Conservation (phyloP, 2,797 vertebrate species). For the Micrastur ruficollis region DNA sequence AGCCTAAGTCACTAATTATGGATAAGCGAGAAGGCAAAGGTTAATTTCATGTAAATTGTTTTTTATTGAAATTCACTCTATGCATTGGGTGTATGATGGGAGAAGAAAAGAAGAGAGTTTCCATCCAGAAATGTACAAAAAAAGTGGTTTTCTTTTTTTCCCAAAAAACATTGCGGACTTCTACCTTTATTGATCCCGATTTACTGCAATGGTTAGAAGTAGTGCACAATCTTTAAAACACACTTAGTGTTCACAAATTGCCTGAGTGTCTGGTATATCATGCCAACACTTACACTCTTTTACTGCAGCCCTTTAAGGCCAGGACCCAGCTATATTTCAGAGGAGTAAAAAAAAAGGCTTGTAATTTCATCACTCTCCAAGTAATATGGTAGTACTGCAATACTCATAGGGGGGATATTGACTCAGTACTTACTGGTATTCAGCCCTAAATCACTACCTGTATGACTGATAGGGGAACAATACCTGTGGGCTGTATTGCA, state of each 20-base stretch:
- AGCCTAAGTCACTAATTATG: neutral
- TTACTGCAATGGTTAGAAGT: neutral
- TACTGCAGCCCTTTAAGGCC: neutral
- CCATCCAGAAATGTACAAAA: neutral
- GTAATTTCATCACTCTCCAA: neutral
- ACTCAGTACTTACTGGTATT: neutral
- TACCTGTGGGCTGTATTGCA: neutral
- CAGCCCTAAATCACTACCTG: neutral
- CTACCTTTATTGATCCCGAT: neutral
- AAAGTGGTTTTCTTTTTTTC: fast-evolving
- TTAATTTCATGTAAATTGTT: neutral
- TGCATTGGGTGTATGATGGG: neutral
- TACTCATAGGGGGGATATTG: neutral
- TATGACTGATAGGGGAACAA: neutral
- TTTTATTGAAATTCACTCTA: neutral
- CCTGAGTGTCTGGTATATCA: neutral
- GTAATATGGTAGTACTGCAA: neutral
- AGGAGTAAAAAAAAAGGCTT: neutral
- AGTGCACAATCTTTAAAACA: neutral
- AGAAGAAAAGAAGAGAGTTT: neutral
- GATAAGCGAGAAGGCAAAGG: neutral
- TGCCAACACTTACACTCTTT: neutral
- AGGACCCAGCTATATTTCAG: neutral
- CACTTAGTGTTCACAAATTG: neutral
- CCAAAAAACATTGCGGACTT: neutral